Conservation (phyloP, 2,797 vertebrate genomes). For the Hoplostethus atlanticus region DNA sequence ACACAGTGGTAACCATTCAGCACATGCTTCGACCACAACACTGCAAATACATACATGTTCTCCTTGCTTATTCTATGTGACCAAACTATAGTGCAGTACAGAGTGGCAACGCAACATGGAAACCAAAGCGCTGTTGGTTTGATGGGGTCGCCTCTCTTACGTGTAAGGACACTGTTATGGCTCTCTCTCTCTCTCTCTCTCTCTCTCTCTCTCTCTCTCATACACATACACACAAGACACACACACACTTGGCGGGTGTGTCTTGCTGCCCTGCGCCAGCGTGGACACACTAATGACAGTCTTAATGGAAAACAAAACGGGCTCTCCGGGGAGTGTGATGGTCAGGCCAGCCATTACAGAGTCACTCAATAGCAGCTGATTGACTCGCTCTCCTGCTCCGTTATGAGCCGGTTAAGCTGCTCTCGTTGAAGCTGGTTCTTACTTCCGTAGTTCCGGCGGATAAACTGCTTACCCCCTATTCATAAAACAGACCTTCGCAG, state of each 20-base stretch:
- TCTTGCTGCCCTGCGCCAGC: conserved; percentile 27
- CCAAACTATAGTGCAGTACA: not conserved
- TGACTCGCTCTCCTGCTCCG: conserved; percentile 70
- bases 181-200: not conserved
- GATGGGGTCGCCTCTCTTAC: not conserved
- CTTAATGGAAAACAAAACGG: conserved; percentile 82
- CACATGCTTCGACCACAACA: not conserved
- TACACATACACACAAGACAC: conserved; percentile 28
- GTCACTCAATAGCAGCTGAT: conserved; percentile 79
- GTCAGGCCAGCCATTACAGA: conserved; percentile 78
- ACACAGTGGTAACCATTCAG: not conserved
- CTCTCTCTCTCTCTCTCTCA: not conserved
- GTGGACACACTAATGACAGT: conserved; percentile 66
- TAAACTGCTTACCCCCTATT: conserved; percentile 69
- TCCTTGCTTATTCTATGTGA: not conserved
- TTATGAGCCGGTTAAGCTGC: conserved; percentile 74
- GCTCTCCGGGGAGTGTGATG: conserved; percentile 75
- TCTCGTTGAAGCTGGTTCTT: conserved; percentile 46
- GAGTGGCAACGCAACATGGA: not conserved
- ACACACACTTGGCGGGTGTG: conserved; percentile 37
- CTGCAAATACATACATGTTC: not conserved
- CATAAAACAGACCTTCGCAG: conserved; percentile 56
- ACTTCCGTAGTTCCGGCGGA: conserved; percentile 55
- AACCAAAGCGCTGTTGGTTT: not conserved
- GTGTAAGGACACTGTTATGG: conserved; percentile 5